Conservation (phyloP, 2,888 invertebrate species). For the Thymelicus lineola region DNA sequence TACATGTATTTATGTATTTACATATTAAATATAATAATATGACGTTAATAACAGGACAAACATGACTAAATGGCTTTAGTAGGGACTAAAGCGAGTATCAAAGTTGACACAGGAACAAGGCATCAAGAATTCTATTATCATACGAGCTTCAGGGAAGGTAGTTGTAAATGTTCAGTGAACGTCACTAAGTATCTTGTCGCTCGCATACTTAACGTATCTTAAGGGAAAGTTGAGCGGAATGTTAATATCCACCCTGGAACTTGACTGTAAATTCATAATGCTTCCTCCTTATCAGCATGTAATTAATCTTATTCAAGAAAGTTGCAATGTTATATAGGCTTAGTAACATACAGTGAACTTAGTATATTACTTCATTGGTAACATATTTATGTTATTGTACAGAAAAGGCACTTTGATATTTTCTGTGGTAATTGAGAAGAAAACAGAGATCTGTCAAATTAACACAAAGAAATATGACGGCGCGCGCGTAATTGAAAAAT, state of each 20-base stretch:
- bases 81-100: not conserved
- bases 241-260: conserved; percentile 22
- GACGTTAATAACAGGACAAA: too few relatives aligned
- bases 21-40: too few relatives aligned
- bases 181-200: conserved; percentile 24
- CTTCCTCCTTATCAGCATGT: not conserved
- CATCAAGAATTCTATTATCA: conserved; percentile 21
- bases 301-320: not conserved
- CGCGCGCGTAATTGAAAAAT: too few relatives aligned
- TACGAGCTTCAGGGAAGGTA: conserved; percentile 3
- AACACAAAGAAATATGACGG: too few relatives aligned
- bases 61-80: too few relatives aligned
- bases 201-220: conserved; percentile 24
- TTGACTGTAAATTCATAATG: conserved; percentile 18
- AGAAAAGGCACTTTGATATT: too few relatives aligned
- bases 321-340: not conserved
- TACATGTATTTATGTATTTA: too few relatives aligned
- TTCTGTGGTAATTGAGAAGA: too few relatives aligned
- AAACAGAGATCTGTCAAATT: too few relatives aligned
- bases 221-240: conserved; percentile 25
- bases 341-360: too few relatives aligned
- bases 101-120: conserved; percentile 11
- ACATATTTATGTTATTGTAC: too few relatives aligned
- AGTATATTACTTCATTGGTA: too few relatives aligned
- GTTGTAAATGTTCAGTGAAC: not conserved